Percentiles rank a stretch among this genome's conserved stretches.
Conservation (phyloP, 2,113 vertebrate genomes). For the Paradisaea rubra region DNA sequence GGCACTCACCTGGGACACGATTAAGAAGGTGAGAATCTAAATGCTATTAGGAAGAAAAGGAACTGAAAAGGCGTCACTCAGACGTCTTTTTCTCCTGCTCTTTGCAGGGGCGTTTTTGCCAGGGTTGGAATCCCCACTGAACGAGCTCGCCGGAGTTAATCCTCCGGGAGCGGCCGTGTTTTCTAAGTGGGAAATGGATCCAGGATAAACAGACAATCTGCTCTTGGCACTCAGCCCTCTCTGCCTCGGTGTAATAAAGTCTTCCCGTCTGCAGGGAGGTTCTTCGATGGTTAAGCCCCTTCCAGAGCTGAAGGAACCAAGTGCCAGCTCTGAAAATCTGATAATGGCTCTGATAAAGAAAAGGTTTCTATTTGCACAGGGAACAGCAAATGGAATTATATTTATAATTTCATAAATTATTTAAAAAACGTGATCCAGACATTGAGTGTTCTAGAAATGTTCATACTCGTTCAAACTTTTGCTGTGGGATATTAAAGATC, state of each 20-base stretch:
- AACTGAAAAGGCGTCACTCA: not conserved
- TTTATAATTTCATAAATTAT: not conserved
- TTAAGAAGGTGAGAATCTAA: slow-evolving; percentile 56
- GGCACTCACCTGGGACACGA: slow-evolving; percentile 47
- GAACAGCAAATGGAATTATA: not conserved
- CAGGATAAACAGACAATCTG: slow-evolving; percentile 69
- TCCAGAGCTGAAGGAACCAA: not conserved
- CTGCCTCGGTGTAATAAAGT: not conserved
- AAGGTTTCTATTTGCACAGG: not conserved
- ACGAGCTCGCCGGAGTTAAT: slow-evolving; percentile 51
- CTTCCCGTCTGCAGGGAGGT: slow-evolving; percentile 11
- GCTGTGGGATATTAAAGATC: not conserved
- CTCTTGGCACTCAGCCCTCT: slow-evolving; percentile 50
- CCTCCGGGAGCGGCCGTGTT: slow-evolving; percentile 52
- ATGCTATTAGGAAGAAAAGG: slow-evolving; percentile 2
- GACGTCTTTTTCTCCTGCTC: slow-evolving; percentile 26
- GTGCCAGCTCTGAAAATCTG: not conserved
- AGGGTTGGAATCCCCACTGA: slow-evolving; percentile 24
- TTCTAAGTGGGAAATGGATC: slow-evolving; percentile 61
- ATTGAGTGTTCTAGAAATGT: not conserved
- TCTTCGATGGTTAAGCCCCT: not conserved
- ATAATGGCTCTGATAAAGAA: not conserved
- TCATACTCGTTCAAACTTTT: not conserved
- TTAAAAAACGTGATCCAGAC: not conserved
- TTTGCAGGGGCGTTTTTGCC: not conserved